A percentile compares a stretch with the other conserved stretches of the same genome.
phyloP scores from a whole-genome alignment of 2,113 vertebrate genomes.

The Leiothrix lutea region DNA sequence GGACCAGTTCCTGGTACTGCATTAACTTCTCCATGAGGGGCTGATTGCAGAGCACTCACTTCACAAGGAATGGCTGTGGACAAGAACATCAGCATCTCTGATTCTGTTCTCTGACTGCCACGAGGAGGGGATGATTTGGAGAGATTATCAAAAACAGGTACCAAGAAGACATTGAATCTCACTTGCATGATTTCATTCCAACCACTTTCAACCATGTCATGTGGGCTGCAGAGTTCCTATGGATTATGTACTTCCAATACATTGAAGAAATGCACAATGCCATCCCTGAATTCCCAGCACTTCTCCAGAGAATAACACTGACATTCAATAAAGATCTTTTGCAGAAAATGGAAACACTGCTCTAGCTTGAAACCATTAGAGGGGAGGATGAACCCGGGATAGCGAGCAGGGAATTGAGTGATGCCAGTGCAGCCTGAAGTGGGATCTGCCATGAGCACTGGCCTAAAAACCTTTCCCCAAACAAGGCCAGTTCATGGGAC shows the following conservation, averaged over 20 bases:
- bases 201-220: fast-evolving
- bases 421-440: background rate
- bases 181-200: background rate
- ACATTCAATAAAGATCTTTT: background rate
- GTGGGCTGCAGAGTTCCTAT: background rate
- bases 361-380: background rate
- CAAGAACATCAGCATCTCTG: background rate
- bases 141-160: background rate
- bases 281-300: background rate
- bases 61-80: background rate
- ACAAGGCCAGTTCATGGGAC: background rate
- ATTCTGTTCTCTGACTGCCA: background rate
- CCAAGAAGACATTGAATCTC: background rate
- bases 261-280: background rate
- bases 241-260: background rate
- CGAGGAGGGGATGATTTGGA: background rate
- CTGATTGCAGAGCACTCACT: background rate
- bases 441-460: background rate
- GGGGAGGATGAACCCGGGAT: background rate
- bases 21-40: background rate
- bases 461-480: background rate
- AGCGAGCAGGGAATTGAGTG: background rate
- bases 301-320: background rate
- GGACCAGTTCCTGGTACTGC: background rate
- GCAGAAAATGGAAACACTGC: background rate